Percentiles rank a stretch among this genome's conserved stretches.
Conservation (phyloP, 2,113 vertebrate species). For the Hylia prasina region DNA sequence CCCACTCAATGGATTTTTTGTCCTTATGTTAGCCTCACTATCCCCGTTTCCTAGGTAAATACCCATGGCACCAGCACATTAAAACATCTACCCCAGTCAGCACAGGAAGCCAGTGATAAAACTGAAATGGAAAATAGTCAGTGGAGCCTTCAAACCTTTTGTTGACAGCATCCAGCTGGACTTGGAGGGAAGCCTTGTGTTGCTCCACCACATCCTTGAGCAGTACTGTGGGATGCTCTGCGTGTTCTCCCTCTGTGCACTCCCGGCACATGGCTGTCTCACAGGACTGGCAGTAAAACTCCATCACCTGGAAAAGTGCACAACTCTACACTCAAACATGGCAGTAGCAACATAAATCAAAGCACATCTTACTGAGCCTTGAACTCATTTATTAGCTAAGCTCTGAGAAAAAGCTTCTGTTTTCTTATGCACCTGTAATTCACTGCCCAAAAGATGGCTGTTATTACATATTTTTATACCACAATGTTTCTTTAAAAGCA, state of each 20-base stretch:
- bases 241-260: constrained; percentile 91
- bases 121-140: background rate
- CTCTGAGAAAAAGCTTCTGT: background rate
- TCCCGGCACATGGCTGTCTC: constrained; percentile 98
- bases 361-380: background rate
- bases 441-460: background rate
- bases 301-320: constrained; percentile 84
- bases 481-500: background rate
- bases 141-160: constrained; percentile 76
- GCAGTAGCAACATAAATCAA: background rate
- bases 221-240: constrained; percentile 91
- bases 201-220: constrained; percentile 95
- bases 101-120: background rate
- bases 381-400: background rate
- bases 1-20: background rate
- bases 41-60: background rate
- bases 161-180: constrained; percentile 89
- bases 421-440: background rate
- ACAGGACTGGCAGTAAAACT: constrained; percentile 95
- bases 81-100: background rate
- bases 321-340: background rate
- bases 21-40: background rate
- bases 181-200: constrained; percentile 91
- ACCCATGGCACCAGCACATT: background rate
- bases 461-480: background rate